Evolutionary conservation across 2,113 vertebrate species (phyloP).

Genomic region (human): GRCh38 chr1:168873001-168873500

Average conservation of each 20-base stretch:
- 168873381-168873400: background rate
- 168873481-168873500: background rate
- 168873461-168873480: background rate
- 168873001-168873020: background rate
- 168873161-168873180: background rate
- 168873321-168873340: background rate
- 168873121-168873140: background rate
- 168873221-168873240: background rate
- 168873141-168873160: background rate
- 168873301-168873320: background rate
- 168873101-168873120: background rate
- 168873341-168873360: background rate
- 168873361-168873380: background rate
- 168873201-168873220: background rate
- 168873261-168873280: background rate
- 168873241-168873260: background rate
- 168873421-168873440: background rate
- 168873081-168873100: background rate
- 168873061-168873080: background rate
- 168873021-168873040: background rate
- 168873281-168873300: background rate
- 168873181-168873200: background rate
- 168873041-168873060: background rate
- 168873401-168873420: background rate
- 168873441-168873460: background rate